Percentiles rank a stretch among this genome's conserved stretches.
phyloP scores from a whole-genome alignment of 2,888 invertebrate species.

The Pristionchus fissidentatus region DNA sequence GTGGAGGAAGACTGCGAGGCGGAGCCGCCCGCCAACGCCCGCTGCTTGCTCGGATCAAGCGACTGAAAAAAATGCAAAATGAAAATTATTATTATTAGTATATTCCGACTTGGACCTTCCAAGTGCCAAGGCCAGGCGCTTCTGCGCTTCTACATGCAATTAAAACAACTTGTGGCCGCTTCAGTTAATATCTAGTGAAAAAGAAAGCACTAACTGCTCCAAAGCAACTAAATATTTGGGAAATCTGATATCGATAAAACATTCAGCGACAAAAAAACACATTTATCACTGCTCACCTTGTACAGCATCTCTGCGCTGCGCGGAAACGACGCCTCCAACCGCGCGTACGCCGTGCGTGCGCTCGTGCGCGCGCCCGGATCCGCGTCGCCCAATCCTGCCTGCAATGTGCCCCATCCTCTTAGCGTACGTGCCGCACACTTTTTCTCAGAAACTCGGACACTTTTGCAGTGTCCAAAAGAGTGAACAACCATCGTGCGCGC shows the following conservation, averaged over 20 bases:
- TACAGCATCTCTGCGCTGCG: slow-evolving; percentile 59
- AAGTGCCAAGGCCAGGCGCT: neutral
- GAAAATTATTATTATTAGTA: neutral
- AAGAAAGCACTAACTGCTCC: neutral
- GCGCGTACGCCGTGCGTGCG: slow-evolving; percentile 80
- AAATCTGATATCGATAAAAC: neutral
- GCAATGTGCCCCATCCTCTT: no score
- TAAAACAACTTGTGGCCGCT: neutral
- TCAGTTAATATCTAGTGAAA: neutral
- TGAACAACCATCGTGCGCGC: neutral
- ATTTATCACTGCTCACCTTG: slow-evolving; percentile 48
- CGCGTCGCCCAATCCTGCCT: slow-evolving; percentile 89
- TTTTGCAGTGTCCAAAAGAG: no score
- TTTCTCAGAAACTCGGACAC: no score
- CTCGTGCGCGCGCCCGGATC: slow-evolving; percentile 89
- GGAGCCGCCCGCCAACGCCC: slow-evolving; percentile 82
- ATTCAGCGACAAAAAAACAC: neutral
- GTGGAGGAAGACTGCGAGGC: slow-evolving; percentile 77
- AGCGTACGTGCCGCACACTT: no score
- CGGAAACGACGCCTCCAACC: slow-evolving; percentile 57
- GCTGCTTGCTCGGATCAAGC: slow-evolving; percentile 86
- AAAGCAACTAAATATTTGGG: neutral
- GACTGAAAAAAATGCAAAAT: slow-evolving; percentile 78
- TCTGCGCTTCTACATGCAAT: neutral
- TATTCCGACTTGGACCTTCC: neutral